phyloP scores from a whole-genome alignment of 2,888 invertebrate species.

The Phyllotreta cruciferae region DNA sequence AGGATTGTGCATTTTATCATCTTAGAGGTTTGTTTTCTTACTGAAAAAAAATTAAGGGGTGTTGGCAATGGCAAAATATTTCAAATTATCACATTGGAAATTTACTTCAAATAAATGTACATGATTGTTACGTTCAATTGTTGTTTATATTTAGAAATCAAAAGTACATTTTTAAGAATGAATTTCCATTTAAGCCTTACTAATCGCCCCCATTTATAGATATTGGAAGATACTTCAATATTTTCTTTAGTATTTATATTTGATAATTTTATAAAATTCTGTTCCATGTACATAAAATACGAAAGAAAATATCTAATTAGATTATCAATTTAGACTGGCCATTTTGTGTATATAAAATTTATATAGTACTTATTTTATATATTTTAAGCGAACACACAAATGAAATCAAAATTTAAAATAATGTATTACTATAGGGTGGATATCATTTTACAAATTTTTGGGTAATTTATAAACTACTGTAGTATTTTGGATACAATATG shows the following conservation, averaged over 20 bases:
- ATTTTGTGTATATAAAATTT: too few relatives aligned
- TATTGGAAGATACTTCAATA: not conserved
- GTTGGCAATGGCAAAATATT: not conserved
- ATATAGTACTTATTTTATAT: too few relatives aligned
- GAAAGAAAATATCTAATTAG: conserved; percentile 7
- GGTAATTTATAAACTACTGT: conserved; percentile 1
- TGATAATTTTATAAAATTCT: conserved; percentile 1
- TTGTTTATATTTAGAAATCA: not conserved
- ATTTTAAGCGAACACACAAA: not conserved
- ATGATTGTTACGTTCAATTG: too few relatives aligned
- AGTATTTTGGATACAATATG: conserved; percentile 10
- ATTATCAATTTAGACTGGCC: conserved; percentile 2
- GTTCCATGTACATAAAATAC: not conserved
- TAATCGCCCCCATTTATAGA: not conserved
- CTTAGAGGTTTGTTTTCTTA: too few relatives aligned
- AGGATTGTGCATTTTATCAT: too few relatives aligned
- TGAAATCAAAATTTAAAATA: not conserved
- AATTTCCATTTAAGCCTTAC: not conserved
- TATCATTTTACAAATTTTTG: conserved; percentile 11
- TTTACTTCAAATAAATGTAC: conserved; percentile 9
- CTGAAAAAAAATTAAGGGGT: too few relatives aligned
- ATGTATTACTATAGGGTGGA: conserved; percentile 1
- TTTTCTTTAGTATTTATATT: conserved; percentile 4
- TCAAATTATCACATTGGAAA: not conserved
- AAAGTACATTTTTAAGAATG: conserved; percentile 1